These are phyloP conservation scores for Brachirus orientalis DNA, from an alignment of 2,113 vertebrate species.

Conservation along the genomic window DNA sequence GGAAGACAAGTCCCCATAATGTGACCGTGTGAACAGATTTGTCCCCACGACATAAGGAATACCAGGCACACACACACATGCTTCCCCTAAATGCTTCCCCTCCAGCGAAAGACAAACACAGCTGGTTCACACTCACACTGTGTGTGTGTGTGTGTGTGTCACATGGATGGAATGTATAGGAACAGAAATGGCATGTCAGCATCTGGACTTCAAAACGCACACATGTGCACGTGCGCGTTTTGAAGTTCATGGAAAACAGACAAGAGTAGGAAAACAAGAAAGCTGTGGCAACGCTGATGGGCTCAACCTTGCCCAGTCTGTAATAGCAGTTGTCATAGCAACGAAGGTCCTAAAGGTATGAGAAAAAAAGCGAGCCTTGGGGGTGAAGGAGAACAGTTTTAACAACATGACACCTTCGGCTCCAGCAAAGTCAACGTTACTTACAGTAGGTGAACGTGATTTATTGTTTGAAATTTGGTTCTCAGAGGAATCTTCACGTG, in stretches of 20 bases:
- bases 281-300: not conserved
- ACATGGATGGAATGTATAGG: constrained; percentile 60
- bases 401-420: not conserved
- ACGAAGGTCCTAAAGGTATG: not conserved
- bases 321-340: not conserved
- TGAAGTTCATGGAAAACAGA: not conserved
- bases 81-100: no score
- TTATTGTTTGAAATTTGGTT: not conserved
- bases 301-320: not conserved
- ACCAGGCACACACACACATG: constrained; percentile 24
- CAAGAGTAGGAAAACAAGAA: not conserved
- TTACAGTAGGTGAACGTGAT: not conserved
- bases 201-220: constrained; percentile 19
- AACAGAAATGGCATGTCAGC: constrained; percentile 19
- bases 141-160: constrained; percentile 42
- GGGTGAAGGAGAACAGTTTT: not conserved
- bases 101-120: constrained; percentile 64
- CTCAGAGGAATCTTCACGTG: no score
- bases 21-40: no score
- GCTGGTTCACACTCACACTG: constrained; percentile 53
- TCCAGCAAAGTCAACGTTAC: not conserved
- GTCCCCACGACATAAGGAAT: no score
- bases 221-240: not conserved
- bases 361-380: not conserved
- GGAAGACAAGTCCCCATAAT: no score